Evolutionary conservation across 2,113 vertebrate species (phyloP).

Genomic region (Nothocercus julius): DNA sequence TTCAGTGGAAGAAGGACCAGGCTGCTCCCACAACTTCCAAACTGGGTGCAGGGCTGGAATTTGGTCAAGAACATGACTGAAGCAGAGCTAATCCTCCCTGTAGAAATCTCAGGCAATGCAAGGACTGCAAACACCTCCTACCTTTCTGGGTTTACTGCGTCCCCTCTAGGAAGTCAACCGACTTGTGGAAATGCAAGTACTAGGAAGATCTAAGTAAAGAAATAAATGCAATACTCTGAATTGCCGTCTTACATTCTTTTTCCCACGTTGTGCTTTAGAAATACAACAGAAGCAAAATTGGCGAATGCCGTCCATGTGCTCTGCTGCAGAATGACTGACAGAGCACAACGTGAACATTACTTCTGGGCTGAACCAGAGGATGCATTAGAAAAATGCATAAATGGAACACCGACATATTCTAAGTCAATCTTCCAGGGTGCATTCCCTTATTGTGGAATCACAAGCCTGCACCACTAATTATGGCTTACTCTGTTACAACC

Average conservation of each 20-base stretch:
- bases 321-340: background rate
- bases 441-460: slow-evolving; percentile 56
- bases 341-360: background rate
- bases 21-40: background rate
- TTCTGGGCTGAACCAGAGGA: slow-evolving; percentile 16
- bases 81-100: background rate
- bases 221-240: background rate
- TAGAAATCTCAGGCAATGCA: background rate
- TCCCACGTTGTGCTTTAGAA: background rate
- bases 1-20: background rate
- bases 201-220: background rate
- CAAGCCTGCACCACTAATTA: slow-evolving; percentile 61
- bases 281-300: background rate
- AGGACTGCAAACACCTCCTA: background rate
- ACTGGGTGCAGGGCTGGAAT: background rate
- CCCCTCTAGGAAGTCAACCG: background rate
- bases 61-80: background rate
- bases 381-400: background rate
- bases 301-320: background rate
- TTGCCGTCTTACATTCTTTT: background rate
- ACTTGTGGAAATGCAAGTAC: background rate
- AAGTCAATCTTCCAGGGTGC: slow-evolving; percentile 42
- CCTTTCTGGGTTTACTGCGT: background rate
- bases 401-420: slow-evolving; percentile 13
- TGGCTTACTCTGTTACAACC: slow-evolving; percentile 51